Conservation (phyloP, 2,888 invertebrate genomes). For the Tenthredo mesomela region DNA sequence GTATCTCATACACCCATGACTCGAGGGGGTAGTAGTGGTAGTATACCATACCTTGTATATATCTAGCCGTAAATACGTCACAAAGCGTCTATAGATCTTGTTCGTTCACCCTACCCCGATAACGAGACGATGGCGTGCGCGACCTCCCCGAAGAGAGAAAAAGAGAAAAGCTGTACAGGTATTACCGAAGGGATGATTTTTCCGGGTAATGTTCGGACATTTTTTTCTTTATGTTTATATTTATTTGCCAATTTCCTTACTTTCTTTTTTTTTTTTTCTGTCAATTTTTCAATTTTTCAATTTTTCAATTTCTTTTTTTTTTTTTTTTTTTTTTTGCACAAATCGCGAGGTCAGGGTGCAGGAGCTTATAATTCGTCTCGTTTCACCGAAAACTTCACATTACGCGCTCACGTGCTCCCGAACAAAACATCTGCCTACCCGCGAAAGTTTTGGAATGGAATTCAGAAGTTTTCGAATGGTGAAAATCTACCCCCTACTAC, state of each 20-base stretch:
- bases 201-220: not conserved
- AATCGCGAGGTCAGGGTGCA: not conserved
- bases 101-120: slow-evolving; percentile 39
- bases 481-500: not conserved
- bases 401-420: not conserved
- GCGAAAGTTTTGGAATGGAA: not conserved
- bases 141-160: slow-evolving; percentile 30
- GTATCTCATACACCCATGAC: slow-evolving; percentile 14
- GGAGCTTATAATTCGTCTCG: not conserved
- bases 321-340: not conserved
- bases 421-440: not conserved
- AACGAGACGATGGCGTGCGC: slow-evolving; percentile 63
- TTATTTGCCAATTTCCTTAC: not conserved
- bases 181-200: not conserved
- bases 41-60: slow-evolving; percentile 37
- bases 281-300: not conserved
- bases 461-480: not conserved
- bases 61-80: slow-evolving; percentile 57
- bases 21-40: not conserved
- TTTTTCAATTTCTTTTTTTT: not conserved
- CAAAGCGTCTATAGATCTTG: slow-evolving; percentile 63
- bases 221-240: not conserved
- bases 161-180: not conserved
- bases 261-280: not conserved
- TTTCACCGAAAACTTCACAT: not conserved